A percentile compares a stretch with the other conserved stretches of the same genome.
phyloP scores from a whole-genome alignment of 1,140 invertebrate species.

The Zaprionus vittiger region DNA sequence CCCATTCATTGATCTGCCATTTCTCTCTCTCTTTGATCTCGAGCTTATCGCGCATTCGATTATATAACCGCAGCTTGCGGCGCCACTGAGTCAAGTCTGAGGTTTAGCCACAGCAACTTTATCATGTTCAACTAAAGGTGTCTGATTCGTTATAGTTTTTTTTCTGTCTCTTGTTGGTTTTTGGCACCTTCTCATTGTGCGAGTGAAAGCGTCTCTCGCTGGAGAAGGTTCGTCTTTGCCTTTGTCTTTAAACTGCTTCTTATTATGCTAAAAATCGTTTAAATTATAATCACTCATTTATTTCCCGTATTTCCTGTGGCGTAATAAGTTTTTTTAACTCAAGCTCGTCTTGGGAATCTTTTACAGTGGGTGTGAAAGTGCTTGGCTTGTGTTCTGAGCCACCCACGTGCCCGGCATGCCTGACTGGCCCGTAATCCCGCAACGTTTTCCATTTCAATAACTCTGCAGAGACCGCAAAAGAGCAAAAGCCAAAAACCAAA shows the following conservation, averaged over 20 bases:
- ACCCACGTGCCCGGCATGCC: conserved; percentile 69
- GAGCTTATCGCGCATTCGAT: conserved; percentile 16
- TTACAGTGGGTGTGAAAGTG: conserved; percentile 25
- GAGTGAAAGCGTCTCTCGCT: conserved; percentile 55
- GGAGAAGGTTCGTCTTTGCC: conserved; percentile 11
- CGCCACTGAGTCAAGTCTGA: conserved; percentile 8
- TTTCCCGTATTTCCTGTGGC: conserved; percentile 35
- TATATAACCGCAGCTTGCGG: conserved; percentile 34
- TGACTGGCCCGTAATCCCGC: conserved; percentile 38
- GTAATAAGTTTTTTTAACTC: conserved; percentile 54
- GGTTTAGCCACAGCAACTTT: conserved; percentile 24
- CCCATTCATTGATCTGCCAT: conserved; percentile 27
- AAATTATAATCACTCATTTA: conserved; percentile 62
- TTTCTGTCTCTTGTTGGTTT: conserved; percentile 47
- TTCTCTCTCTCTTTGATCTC: conserved; percentile 21
- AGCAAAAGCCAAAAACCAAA: conserved; percentile 47
- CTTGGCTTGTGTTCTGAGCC: conserved; percentile 51
- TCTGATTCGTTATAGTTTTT: conserved; percentile 37
- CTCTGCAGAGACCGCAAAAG: conserved; percentile 48
- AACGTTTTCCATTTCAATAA: conserved; percentile 74
- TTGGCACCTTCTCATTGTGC: conserved; percentile 62
- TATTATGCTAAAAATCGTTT: conserved; percentile 75
- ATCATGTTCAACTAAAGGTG: conserved; percentile 38
- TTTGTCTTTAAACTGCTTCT: conserved; percentile 53
- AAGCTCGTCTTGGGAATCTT: not conserved